Conservation (phyloP, 2,797 vertebrate species). For the Pangasius djambal region DNA sequence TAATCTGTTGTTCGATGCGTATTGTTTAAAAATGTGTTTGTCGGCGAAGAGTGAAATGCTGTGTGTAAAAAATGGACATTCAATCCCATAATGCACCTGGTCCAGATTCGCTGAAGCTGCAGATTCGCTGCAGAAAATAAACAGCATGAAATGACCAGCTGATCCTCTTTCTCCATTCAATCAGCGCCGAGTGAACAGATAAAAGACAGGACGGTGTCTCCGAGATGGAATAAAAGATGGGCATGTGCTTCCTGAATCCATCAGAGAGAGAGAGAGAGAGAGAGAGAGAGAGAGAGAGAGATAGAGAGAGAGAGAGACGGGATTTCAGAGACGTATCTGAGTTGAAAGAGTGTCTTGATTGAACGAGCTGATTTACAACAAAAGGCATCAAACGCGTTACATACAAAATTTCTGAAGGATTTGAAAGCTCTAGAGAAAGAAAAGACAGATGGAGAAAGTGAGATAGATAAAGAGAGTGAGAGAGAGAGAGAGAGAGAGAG, state of each 20-base stretch:
- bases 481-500: conserved; percentile 36
- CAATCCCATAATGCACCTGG: conserved; percentile 5
- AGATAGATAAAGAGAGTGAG: neutral
- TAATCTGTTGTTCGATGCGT: neutral
- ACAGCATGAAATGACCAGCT: conserved; percentile 38
- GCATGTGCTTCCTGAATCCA: conserved; percentile 75
- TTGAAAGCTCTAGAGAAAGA: conserved; percentile 55
- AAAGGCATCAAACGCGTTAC: conserved; percentile 77
- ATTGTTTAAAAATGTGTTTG: neutral
- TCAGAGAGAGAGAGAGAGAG: conserved; percentile 61
- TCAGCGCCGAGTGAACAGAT: conserved; percentile 64
- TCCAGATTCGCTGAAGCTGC: conserved; percentile 12
- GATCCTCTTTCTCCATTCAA: conserved; percentile 70
- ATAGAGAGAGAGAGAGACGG: conserved; percentile 59
- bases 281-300: conserved; percentile 29
- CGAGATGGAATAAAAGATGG: conserved; percentile 70
- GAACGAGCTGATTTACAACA: conserved; percentile 76
- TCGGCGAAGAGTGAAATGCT: neutral
- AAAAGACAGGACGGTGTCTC: conserved; percentile 79
- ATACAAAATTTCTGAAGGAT: conserved; percentile 27
- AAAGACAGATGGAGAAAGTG: conserved; percentile 13
- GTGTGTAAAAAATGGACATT: neutral
- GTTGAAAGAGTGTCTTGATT: conserved; percentile 74
- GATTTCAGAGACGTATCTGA: conserved; percentile 25
- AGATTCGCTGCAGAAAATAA: conserved; percentile 62